Evolutionary conservation across 2,888 invertebrate genomes (phyloP), one percentile per base, ranked within the genome.

Genomic region (Meghimatium bilineatum): DNA sequence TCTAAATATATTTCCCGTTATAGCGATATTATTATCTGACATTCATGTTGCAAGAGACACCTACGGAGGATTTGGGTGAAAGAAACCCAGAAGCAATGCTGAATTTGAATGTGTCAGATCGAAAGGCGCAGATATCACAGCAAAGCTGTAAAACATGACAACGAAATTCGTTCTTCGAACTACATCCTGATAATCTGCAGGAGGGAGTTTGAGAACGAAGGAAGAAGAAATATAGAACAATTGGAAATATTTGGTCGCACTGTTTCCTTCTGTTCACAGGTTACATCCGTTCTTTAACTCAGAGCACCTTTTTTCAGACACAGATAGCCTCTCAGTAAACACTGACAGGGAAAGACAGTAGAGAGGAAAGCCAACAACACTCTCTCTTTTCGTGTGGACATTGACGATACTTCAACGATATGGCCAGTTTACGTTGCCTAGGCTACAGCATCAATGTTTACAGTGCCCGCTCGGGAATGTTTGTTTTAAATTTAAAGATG

Each of bases 391-490:
- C 71, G 26, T 71, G 10, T 71, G 38, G 38, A 71, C 38, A 36
- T 5, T 6, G n/a, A 23, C 17, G 29, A 71, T 26, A 38, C 71
- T 36, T 38, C n/a, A 23, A 38, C 6, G 38, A 38, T 38, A 26
- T 6, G n/a, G 71, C 71, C 71, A 71, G 36, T 71, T 71, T 38
- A 26, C 2, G 71, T 71, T 38, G 71, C 38, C 71, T 38, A 26
- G 71, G 71, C 38, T 36, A 71, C 71, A 38, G 26, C 71, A 71
- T 23, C n/a, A 36, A 1, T 38, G 10, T 38, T 29, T 66, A 38
- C 6, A 23, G 5, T 26, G 6, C 26, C 26, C 1, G 20, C 26
- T n/a, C 23, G 26, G 71, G 17, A 71, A 38, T 71, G 71, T 71
- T 71, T 71, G n/a, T 69, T 20, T n/a, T 69, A 69, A 71, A 38